Conservation (phyloP, 2,113 vertebrate genomes). For the Jacana jacana region DNA sequence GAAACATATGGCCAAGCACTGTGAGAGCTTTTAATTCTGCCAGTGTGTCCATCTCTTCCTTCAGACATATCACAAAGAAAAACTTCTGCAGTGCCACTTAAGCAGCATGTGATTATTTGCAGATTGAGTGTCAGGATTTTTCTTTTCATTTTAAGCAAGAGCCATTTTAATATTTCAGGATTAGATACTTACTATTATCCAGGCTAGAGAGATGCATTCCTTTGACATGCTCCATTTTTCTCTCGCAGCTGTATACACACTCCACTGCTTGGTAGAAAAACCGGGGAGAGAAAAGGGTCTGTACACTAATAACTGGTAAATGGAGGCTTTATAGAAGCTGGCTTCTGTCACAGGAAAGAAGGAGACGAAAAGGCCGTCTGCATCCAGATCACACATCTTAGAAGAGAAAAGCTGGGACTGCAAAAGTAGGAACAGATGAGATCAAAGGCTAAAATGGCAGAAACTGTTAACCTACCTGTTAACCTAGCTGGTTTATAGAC, state of each 20-base stretch:
- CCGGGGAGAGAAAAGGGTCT: background rate
- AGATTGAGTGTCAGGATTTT: background rate
- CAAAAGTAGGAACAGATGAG: background rate
- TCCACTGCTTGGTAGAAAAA: background rate
- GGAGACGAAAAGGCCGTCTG: background rate
- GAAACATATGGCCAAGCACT: slow-evolving; percentile 31
- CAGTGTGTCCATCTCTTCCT: slow-evolving; percentile 30
- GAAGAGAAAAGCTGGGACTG: background rate
- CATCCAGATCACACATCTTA: background rate
- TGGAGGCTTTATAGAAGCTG: background rate
- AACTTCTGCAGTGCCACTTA: background rate
- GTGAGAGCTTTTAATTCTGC: slow-evolving; percentile 20
- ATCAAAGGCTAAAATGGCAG: background rate
- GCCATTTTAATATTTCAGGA: background rate
- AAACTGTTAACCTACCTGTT: background rate
- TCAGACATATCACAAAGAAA: background rate
- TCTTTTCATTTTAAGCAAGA: slow-evolving; percentile 1
- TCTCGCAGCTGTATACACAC: background rate
- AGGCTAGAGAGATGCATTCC: background rate
- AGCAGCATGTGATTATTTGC: slow-evolving; percentile 2
- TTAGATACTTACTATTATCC: background rate
- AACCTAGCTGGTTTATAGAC: background rate
- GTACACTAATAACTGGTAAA: background rate
- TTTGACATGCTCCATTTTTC: background rate
- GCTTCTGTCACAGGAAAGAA: background rate